phyloP scores from a whole-genome alignment of 2,888 invertebrate genomes.

The Metopia argyrocephala region DNA sequence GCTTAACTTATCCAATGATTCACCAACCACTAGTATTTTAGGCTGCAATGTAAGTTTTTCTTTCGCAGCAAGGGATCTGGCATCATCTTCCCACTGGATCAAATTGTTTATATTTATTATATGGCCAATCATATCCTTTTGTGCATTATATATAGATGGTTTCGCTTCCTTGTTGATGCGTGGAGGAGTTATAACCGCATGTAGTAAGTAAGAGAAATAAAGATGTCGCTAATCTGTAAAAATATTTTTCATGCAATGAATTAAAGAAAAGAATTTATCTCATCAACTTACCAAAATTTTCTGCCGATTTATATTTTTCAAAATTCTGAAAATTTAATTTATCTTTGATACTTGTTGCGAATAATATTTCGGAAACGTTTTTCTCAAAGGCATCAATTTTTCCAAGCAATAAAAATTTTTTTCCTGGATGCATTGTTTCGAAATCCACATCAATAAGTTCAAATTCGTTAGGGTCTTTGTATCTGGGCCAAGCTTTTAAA shows the following conservation, averaged over 20 bases:
- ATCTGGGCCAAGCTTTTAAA: conserved; percentile 36
- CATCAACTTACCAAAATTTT: no score
- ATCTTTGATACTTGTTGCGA: conserved; percentile 25
- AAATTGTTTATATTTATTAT: conserved; percentile 32
- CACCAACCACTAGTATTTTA: no score
- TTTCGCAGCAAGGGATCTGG: conserved; percentile 5
- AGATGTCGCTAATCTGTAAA: conserved; percentile 23
- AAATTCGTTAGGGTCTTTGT: no score
- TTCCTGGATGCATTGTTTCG: conserved; percentile 36
- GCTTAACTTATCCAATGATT: no score
- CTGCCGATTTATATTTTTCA: conserved; percentile 27
- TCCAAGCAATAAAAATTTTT: conserved; percentile 20
- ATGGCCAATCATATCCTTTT: conserved; percentile 37
- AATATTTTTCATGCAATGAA: conserved; percentile 20
- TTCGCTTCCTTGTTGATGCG: conserved; percentile 14
- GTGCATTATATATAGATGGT: conserved; percentile 23
- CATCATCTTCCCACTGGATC: conserved; percentile 15
- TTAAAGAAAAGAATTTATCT: no score
- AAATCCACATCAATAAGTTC: conserved; percentile 35
- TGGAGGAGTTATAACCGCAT: conserved; percentile 28
- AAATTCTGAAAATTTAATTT: conserved; percentile 23
- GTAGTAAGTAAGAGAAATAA: conserved; percentile 30
- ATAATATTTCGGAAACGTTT: conserved; percentile 28
- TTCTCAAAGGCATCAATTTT: conserved; percentile 35
- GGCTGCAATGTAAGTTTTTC: no score